Percentiles rank a stretch among this genome's conserved stretches.
Evolutionary conservation across 2,797 vertebrate genomes (phyloP).

Genomic region (Phalloptychus januarius): DNA sequence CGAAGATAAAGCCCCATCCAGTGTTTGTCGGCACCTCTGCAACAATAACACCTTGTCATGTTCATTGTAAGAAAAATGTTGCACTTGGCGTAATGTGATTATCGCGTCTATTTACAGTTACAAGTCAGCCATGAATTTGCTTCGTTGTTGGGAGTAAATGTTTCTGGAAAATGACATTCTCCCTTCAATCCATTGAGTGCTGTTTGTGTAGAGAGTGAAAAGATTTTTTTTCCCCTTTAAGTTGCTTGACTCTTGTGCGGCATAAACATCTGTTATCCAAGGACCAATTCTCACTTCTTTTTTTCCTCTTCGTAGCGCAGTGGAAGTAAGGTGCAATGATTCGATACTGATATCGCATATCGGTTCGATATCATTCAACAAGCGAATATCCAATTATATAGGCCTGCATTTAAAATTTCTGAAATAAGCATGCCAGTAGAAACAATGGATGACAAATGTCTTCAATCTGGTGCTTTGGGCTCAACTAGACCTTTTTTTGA

Average conservation of each 20-base stretch:
- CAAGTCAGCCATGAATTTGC: not conserved
- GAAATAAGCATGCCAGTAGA: no score
- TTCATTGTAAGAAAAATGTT: not conserved
- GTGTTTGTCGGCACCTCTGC: not conserved
- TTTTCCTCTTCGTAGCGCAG: not conserved
- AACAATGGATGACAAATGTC: no score
- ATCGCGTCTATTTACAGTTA: not conserved
- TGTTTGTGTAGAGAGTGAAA: not conserved
- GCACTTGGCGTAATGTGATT: not conserved
- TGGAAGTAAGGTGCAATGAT: no score
- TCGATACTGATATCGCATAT: no score
- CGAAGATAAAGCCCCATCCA: conserved; percentile 9
- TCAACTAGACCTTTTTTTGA: no score
- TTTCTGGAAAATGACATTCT: not conserved
- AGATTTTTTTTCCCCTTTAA: not conserved
- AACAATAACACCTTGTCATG: not conserved
- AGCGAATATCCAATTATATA: no score
- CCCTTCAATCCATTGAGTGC: not conserved
- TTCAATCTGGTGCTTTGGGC: no score
- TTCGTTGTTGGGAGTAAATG: not conserved
- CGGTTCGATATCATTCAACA: no score
- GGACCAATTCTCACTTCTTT: not conserved
- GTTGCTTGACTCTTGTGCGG: not conserved
- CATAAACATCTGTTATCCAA: not conserved
- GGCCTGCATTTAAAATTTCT: no score